Percentiles rank a stretch among this genome's conserved stretches.
phyloP scores from a whole-genome alignment of 2,797 vertebrate genomes.

The Platyrinchus mystaceus region DNA sequence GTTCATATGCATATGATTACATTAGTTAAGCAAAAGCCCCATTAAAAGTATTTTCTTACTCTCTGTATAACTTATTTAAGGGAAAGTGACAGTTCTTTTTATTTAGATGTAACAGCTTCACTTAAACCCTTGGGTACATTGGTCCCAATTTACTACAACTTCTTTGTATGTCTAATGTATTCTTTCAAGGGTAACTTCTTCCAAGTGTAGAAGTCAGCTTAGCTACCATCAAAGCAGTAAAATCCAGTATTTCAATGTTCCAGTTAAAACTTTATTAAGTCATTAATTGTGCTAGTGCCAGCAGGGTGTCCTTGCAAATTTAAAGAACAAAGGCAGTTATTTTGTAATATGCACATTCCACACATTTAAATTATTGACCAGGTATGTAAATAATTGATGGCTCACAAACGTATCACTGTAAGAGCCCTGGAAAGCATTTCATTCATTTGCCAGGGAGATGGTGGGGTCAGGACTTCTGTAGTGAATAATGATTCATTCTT shows the following conservation, averaged over 20 bases:
- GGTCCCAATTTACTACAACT: background rate
- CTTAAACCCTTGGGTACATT: background rate
- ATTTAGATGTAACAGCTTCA: background rate
- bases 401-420: slow-evolving; percentile 61
- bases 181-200: background rate
- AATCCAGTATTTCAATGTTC: background rate
- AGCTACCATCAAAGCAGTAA: slow-evolving; percentile 7
- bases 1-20: background rate
- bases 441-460: slow-evolving; percentile 42
- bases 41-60: background rate
- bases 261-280: slow-evolving; percentile 24
- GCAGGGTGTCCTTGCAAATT: slow-evolving; percentile 21
- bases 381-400: slow-evolving; percentile 76
- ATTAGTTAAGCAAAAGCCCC: background rate
- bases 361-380: slow-evolving; percentile 79
- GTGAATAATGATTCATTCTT: slow-evolving; percentile 55
- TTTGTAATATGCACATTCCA: slow-evolving; percentile 53
- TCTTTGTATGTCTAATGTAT: background rate
- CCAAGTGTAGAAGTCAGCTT: background rate
- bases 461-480: slow-evolving; percentile 48
- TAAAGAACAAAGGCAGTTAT: slow-evolving; percentile 65
- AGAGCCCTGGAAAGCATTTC: slow-evolving; percentile 46
- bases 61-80: background rate
- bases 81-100: background rate
- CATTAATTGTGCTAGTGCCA: slow-evolving; percentile 5